Conservation (phyloP, 2,797 vertebrate genomes). For the Alca torda region DNA sequence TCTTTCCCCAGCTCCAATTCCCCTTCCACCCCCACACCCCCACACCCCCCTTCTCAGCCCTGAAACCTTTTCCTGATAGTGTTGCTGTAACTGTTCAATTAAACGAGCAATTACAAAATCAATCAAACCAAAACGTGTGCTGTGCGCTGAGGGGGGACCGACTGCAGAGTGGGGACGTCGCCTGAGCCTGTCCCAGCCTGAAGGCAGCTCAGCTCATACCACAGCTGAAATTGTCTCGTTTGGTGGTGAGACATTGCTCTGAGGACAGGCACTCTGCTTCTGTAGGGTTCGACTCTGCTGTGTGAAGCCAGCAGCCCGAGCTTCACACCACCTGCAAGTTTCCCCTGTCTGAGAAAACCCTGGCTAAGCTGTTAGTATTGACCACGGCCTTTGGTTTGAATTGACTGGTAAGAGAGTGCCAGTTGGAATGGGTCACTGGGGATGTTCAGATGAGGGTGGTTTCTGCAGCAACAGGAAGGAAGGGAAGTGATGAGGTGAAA, state of each 20-base stretch:
- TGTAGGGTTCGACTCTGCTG: not conserved
- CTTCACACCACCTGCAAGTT: not conserved
- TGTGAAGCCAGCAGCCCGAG: not conserved
- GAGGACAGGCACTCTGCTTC: not conserved
- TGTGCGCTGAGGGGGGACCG: not conserved
- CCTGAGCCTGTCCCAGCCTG: conserved; percentile 9
- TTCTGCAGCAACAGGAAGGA: not conserved
- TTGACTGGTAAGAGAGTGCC: not conserved
- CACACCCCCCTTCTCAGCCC: conserved; percentile 37
- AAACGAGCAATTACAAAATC: conserved; percentile 66
- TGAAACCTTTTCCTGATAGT: conserved; percentile 54
- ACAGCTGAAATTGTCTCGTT: not conserved
- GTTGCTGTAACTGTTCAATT: conserved; percentile 65
- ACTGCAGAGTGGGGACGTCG: not conserved
- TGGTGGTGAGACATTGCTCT: not conserved
- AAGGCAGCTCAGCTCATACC: conserved; percentile 1
- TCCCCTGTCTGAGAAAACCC: not conserved
- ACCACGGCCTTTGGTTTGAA: not conserved
- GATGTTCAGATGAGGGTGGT: not conserved
- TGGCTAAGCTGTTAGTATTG: not conserved
- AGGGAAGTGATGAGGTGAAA: not conserved
- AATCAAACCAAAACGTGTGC: conserved; percentile 23
- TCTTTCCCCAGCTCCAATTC: conserved; percentile 54
- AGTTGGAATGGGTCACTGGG: not conserved
- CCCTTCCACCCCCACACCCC: conserved; percentile 21